These are phyloP conservation scores for Arbacia lixula DNA, from an alignment of 53 echinoderm and acorn worm species.

Conservation along the genomic window DNA sequence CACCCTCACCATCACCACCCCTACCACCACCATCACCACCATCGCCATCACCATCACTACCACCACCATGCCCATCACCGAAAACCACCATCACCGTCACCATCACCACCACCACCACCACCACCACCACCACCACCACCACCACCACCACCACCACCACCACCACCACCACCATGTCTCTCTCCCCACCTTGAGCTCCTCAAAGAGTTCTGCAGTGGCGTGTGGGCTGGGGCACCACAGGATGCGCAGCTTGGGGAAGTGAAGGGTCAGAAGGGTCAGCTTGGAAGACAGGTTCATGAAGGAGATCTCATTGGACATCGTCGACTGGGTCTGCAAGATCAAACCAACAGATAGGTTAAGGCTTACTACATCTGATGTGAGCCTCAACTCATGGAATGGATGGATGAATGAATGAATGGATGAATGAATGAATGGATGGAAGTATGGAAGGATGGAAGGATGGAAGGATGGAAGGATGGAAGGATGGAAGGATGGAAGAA, in stretches of 20 bases:
- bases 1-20: no score
- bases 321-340: conserved; percentile 74
- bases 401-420: no score
- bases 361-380: no score
- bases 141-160: conserved; percentile 72
- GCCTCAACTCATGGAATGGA: no score
- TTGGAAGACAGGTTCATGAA: conserved; percentile 97
- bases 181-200: conserved; percentile 87
- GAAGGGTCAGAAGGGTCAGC: conserved; percentile 87
- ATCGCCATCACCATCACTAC: conserved; percentile 4
- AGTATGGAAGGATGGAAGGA: no score
- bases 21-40: conserved; percentile 22
- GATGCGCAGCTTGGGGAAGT: conserved; percentile 90
- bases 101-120: neutral
- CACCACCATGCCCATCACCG: conserved; percentile 4
- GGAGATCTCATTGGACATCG: conserved; percentile 86
- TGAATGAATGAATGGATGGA: no score
- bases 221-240: conserved; percentile 99
- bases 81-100: conserved; percentile 6
- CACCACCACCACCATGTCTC: conserved; percentile 75
- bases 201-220: conserved; percentile 96
- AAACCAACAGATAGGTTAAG: no score
- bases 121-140: conserved; percentile 61
- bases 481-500: no score
- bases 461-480: no score